Percentiles rank a stretch among this genome's conserved stretches.
These are phyloP conservation scores for Promerops cafer DNA, from an alignment of 2,113 vertebrate species.

Conservation along the genomic window DNA sequence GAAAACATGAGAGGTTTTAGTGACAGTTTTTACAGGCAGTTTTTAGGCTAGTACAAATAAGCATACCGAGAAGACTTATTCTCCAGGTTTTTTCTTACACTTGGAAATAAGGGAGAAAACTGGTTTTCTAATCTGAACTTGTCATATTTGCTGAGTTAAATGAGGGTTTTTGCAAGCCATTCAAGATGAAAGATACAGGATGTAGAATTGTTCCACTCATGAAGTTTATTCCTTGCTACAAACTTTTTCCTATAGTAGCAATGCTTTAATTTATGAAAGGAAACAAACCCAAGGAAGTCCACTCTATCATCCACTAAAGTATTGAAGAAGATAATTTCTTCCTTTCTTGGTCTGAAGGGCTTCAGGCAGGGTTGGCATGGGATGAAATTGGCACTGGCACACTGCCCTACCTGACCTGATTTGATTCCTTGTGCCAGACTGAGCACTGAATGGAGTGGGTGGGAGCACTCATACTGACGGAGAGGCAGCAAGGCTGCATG, in stretches of 20 bases:
- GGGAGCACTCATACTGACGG: background rate
- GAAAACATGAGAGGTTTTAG: background rate
- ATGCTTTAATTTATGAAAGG: background rate
- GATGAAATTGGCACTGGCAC: background rate
- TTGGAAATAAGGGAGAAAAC: background rate
- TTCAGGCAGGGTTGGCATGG: background rate
- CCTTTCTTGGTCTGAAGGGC: background rate
- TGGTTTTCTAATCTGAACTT: background rate
- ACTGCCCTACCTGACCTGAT: background rate
- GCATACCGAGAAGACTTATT: background rate
- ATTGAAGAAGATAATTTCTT: background rate
- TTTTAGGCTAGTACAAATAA: background rate
- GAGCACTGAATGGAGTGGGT: fast-evolving
- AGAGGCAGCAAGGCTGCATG: fast-evolving
- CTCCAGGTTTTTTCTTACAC: background rate
- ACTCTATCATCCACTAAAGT: background rate
- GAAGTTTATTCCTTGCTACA: background rate
- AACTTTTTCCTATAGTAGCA: background rate
- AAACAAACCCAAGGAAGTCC: background rate
- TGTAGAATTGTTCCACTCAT: background rate
- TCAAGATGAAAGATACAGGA: background rate
- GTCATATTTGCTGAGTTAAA: background rate
- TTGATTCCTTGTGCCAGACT: background rate
- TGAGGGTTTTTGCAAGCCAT: background rate
- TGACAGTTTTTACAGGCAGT: background rate